Percentiles rank a stretch among this genome's conserved stretches.
Conservation (phyloP, 2,888 invertebrate species). For the Argynnis bischoffii region DNA sequence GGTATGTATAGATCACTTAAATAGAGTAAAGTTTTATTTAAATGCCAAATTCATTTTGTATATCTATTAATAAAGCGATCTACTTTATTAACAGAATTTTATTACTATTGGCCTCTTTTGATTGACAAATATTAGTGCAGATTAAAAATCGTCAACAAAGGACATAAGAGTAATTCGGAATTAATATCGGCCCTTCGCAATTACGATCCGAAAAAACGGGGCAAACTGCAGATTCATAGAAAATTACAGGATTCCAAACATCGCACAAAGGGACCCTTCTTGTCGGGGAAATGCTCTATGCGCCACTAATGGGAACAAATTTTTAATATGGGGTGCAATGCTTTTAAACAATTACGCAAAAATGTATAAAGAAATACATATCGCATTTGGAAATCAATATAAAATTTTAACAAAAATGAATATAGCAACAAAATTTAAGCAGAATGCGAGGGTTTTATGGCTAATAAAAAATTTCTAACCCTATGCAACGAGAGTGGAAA, state of each 20-base stretch:
- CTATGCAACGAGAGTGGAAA: conserved; percentile 34
- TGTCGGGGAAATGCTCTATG: conserved; percentile 55
- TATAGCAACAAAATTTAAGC: not conserved
- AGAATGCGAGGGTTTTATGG: conserved; percentile 21
- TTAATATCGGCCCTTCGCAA: conserved; percentile 64
- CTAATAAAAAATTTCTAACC: conserved; percentile 36
- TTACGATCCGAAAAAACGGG: conserved; percentile 61
- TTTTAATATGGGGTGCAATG: conserved; percentile 73
- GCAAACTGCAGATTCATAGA: conserved; percentile 75
- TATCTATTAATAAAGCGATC: no score
- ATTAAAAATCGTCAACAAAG: conserved; percentile 72
- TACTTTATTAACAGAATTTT: not conserved
- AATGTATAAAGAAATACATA: conserved; percentile 38
- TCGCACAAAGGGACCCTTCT: conserved; percentile 65
- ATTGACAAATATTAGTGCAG: conserved; percentile 59
- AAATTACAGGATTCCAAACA: conserved; percentile 78
- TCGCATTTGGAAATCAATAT: conserved; percentile 24
- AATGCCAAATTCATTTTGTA: not conserved
- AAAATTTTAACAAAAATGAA: conserved; percentile 15
- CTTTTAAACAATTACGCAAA: conserved; percentile 62
- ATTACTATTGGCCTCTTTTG: conserved; percentile 20
- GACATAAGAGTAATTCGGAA: conserved; percentile 62
- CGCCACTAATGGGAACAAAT: conserved; percentile 71
- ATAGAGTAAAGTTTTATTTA: no score
- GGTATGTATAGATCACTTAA: no score